Conservation (phyloP, 2,113 vertebrate genomes). For the Datnioides undecimradiatus region DNA sequence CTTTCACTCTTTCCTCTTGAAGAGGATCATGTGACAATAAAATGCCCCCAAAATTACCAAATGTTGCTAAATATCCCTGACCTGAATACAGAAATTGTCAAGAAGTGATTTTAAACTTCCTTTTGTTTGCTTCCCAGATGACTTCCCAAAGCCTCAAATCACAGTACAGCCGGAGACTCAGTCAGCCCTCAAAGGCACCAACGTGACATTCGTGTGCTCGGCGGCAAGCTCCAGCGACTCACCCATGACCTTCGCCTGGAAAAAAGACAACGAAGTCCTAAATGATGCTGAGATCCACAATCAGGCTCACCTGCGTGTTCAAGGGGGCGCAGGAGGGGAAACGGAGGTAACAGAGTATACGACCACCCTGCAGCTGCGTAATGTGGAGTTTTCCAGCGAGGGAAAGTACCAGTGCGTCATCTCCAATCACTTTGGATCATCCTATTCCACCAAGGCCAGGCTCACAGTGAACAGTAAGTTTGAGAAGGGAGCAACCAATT, state of each 20-base stretch:
- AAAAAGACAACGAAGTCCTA: constrained; percentile 95
- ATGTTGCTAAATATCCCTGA: not conserved
- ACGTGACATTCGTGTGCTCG: constrained; percentile 94
- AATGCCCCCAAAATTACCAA: not conserved
- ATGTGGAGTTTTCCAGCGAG: constrained; percentile 91
- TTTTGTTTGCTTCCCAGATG: constrained; percentile 83
- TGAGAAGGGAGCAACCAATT: not conserved
- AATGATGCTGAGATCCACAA: constrained; percentile 93
- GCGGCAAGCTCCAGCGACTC: constrained; percentile 98
- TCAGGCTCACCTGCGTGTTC: constrained; percentile 91
- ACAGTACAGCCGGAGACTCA: constrained; percentile 97
- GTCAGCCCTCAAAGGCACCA: constrained; percentile 92
- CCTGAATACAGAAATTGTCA: not conserved
- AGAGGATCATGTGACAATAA: not conserved
- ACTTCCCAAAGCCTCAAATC: constrained; percentile 98
- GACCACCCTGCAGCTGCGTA: constrained; percentile 90
- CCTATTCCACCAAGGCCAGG: constrained; percentile 95
- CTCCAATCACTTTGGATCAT: constrained; percentile 98
- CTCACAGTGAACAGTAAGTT: constrained; percentile 97
- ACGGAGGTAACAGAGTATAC: constrained; percentile 94
- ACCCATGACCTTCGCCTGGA: constrained; percentile 98
- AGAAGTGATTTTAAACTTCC: not conserved
- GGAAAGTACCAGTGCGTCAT: constrained; percentile 98
- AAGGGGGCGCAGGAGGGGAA: constrained; percentile 78
- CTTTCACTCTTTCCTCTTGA: constrained; percentile 5